phyloP scores from a whole-genome alignment of 2,888 invertebrate species.

The Eucera pruinosa region DNA sequence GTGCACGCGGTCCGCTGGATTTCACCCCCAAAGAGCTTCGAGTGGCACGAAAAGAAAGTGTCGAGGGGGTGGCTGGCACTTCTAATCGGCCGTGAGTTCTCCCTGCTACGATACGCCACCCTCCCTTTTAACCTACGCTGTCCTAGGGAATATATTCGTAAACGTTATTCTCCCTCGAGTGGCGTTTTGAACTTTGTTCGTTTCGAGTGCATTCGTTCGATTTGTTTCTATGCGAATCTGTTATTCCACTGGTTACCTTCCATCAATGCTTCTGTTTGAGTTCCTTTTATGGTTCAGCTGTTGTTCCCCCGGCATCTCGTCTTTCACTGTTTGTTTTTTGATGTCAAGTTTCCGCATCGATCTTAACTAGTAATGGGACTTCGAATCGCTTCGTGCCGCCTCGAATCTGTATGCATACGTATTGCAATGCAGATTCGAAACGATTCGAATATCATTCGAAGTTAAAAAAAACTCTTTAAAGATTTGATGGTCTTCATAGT shows the following conservation, averaged over 20 bases:
- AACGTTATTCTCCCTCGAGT: constrained; percentile 48
- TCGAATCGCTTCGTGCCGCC: too few relatives aligned
- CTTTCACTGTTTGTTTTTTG: constrained; percentile 11
- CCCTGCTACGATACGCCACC: constrained; percentile 13
- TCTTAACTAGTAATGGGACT: too few relatives aligned
- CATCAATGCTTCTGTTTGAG: constrained; percentile 31
- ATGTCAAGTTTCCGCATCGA: not conserved
- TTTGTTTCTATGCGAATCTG: constrained; percentile 12
- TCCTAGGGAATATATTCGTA: constrained; percentile 40
- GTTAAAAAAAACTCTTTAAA: too few relatives aligned
- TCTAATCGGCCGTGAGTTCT: constrained; percentile 56
- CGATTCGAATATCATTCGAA: too few relatives aligned
- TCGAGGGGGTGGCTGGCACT: constrained; percentile 49
- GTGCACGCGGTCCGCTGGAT: constrained; percentile 45
- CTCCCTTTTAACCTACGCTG: not conserved
- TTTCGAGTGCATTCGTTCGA: constrained; percentile 17
- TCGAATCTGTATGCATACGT: not conserved
- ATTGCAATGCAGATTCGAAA: too few relatives aligned
- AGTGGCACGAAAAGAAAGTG: constrained; percentile 39
- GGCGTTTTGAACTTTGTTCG: constrained; percentile 37
- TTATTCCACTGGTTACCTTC: constrained; percentile 9
- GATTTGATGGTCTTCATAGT: too few relatives aligned
- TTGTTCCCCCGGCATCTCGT: not conserved
- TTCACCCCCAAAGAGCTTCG: constrained; percentile 42
- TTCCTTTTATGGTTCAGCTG: constrained; percentile 35